Evolutionary conservation across 2,888 invertebrate species (phyloP), one percentile per base, ranked within the genome.

Genomic region (Morpho achilles): DNA sequence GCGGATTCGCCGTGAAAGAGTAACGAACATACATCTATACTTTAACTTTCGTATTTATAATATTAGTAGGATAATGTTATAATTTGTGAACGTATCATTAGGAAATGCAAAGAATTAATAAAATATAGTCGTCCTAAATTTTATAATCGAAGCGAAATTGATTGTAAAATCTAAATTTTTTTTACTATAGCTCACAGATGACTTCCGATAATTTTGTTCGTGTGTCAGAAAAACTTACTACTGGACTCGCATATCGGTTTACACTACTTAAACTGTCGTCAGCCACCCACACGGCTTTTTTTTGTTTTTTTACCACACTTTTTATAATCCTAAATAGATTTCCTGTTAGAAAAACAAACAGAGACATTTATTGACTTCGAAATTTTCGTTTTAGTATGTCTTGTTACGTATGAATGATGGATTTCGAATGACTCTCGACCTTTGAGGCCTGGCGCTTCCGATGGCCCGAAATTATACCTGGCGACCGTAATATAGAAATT

Each of bases 311-410:
- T 84, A 82, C 73, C 62, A 72, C 76, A 75, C 77, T 80, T 82
- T 84, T 84, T 83, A 84, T 73, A 70, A 77, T 80, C 79, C 84
- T 79, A 82, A 82, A 86, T 87, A 87, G 74, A 77, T 87, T 89
- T 90, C 88, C 88, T 87, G 88, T 82, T 86, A 86, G 80, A 89
- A 89, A 88, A 87, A 89, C 89, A 87, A 89, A 89, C 81, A 87
- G 68, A 78, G 74, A 77, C 80, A 77, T 85, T 87, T 88, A 89
- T 90, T 82, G 85, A 86, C 79, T 86, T 76, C 74, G 72, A 82
- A 78, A 84, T 82, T 78, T 80, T 72, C 54, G 39, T 64, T 59
- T 65, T 56, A 56, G 53, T 61, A 61, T 76, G 77, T 79, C 87
- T 88, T 71, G 81, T 89, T 87, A 76, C 73, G 79, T 78, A 80